A percentile compares a stretch with the other conserved stretches of the same genome.
Evolutionary conservation across 2,797 vertebrate species (phyloP).

Genomic region (Danio albolineatus): DNA sequence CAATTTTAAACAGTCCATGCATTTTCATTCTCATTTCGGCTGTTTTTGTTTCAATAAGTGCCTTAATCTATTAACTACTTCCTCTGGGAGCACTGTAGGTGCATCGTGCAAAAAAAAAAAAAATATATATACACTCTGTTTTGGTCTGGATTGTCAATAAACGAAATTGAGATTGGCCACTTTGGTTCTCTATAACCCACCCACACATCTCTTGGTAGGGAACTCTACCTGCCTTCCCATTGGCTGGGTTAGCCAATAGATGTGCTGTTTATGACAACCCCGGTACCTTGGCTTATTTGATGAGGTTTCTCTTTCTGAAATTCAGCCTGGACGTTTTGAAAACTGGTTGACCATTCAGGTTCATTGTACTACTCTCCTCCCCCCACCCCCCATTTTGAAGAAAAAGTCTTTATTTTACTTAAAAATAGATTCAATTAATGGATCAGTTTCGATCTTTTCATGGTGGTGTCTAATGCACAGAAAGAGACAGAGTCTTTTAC

Average conservation of each 20-base stretch:
- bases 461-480: slow-evolving; percentile 15
- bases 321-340: neutral
- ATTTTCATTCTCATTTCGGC: neutral
- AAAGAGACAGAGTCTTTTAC: neutral
- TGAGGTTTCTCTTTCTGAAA: neutral
- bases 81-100: slow-evolving; percentile 21
- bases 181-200: neutral
- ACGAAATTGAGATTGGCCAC: slow-evolving; percentile 9
- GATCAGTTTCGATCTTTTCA: slow-evolving; percentile 6
- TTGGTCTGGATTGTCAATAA: slow-evolving; percentile 12
- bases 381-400: neutral
- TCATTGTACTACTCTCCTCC: neutral
- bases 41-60: slow-evolving; percentile 32
- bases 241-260: slow-evolving; percentile 31
- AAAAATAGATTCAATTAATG: neutral
- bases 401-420: too few relatives aligned
- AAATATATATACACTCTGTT: neutral
- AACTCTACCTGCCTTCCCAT: slow-evolving; percentile 1
- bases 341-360: neutral
- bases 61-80: slow-evolving; percentile 41
- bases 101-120: neutral
- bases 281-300: neutral
- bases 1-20: neutral
- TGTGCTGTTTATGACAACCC: neutral
- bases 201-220: slow-evolving; percentile 1